Evolutionary conservation across 2,888 invertebrate genomes (phyloP).

Genomic region (Clivina fossor): DNA sequence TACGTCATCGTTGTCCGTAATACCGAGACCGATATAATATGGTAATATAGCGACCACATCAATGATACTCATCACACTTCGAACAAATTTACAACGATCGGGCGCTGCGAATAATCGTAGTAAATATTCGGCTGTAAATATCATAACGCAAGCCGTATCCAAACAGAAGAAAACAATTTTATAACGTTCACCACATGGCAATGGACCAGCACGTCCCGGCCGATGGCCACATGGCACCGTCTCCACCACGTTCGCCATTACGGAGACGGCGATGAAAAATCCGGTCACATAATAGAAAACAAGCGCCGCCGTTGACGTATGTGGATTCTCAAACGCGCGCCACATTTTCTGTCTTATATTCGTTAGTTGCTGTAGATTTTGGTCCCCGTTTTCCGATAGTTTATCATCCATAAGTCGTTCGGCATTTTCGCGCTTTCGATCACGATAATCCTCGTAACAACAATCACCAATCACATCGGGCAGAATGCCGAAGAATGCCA

Average conservation of each 20-base stretch:
- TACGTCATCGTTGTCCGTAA: slow-evolving; percentile 97
- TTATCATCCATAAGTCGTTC: slow-evolving; percentile 98
- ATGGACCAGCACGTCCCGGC: slow-evolving; percentile 81
- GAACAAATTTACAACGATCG: slow-evolving; percentile 94
- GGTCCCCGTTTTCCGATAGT: slow-evolving; percentile 88
- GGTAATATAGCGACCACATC: slow-evolving; percentile 99
- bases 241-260: slow-evolving; percentile 98
- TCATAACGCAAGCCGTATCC: slow-evolving; percentile 99
- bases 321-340: slow-evolving; percentile 99
- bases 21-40: slow-evolving; percentile 97
- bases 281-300: slow-evolving; percentile 99
- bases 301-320: slow-evolving; percentile 97
- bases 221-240: slow-evolving; percentile 92
- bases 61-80: slow-evolving; percentile 98
- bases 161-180: slow-evolving; percentile 98
- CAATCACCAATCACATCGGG: slow-evolving; percentile 98
- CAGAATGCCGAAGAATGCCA: slow-evolving; percentile 98
- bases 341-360: slow-evolving; percentile 96
- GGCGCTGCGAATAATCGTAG: slow-evolving; percentile 97
- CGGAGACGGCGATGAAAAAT: slow-evolving; percentile 99
- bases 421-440: slow-evolving; percentile 97
- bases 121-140: slow-evolving; percentile 98
- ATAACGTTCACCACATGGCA: slow-evolving; percentile 96
- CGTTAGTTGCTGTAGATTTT: slow-evolving; percentile 83
- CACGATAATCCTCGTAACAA: slow-evolving; percentile 99